Evolutionary conservation across 1,140 invertebrate species (phyloP).

Genomic region (Drosophila nannoptera): DNA sequence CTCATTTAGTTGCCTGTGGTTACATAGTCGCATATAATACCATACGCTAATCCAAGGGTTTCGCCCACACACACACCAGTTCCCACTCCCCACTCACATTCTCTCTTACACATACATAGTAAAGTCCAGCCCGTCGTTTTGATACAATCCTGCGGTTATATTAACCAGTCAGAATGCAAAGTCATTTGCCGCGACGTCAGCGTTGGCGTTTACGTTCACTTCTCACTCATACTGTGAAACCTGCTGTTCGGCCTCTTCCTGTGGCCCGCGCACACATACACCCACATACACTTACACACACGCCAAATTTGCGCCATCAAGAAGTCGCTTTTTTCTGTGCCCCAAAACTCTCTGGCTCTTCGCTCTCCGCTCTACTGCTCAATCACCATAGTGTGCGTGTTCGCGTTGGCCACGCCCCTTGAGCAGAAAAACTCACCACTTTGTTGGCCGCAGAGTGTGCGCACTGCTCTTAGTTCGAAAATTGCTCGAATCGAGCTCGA

Average conservation of each 20-base stretch:
- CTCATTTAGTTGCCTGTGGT: constrained; percentile 50
- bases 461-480: constrained; percentile 27
- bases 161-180: constrained; percentile 79
- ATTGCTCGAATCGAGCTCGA: constrained; percentile 35
- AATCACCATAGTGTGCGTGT: constrained; percentile 8
- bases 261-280: constrained; percentile 6
- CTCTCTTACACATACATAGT: constrained; percentile 5
- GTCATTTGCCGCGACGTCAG: constrained; percentile 61
- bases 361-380: constrained; percentile 4
- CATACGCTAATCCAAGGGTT: constrained; percentile 2
- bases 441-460: constrained; percentile 32
- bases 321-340: constrained; percentile 78
- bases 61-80: constrained; percentile 5
- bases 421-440: constrained; percentile 67
- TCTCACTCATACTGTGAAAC: constrained; percentile 23
- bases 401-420: constrained; percentile 50
- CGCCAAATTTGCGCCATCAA: constrained; percentile 78
- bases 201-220: constrained; percentile 27
- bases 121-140: constrained; percentile 38
- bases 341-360: constrained; percentile 17
- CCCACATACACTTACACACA: constrained; percentile 34
- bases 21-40: constrained; percentile 14
- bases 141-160: constrained; percentile 78
- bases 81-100: too few relatives aligned
- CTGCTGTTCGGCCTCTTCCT: constrained; percentile 1